Evolutionary conservation across 2,797 vertebrate genomes (phyloP).

Genomic region (Enoplosus armatus): DNA sequence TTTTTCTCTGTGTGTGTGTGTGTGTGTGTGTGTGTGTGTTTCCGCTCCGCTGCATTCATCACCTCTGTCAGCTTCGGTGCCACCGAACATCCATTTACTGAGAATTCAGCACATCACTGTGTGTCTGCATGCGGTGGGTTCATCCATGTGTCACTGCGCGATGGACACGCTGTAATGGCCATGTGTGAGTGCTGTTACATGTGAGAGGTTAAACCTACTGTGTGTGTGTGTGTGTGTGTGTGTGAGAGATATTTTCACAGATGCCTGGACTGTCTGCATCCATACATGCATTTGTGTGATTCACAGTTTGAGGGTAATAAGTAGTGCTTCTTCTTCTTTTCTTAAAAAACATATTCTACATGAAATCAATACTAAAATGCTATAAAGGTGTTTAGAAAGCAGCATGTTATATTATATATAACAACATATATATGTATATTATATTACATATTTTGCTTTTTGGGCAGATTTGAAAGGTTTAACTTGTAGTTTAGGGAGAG

Average conservation of each 20-base stretch:
- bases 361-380: not conserved
- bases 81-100: conserved; percentile 18
- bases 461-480: not conserved
- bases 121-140: not conserved
- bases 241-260: not conserved
- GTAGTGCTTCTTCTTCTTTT: not conserved
- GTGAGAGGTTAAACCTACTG: not conserved
- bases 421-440: no score
- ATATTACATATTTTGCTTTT: not conserved
- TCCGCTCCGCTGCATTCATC: conserved; percentile 22
- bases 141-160: not conserved
- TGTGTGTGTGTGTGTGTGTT: no score
- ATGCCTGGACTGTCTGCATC: not conserved
- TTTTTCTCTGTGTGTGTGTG: not conserved
- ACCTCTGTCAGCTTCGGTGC: conserved; percentile 3
- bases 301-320: not conserved
- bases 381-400: not conserved
- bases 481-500: not conserved
- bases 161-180: not conserved
- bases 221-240: not conserved
- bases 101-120: not conserved
- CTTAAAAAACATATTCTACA: no score
- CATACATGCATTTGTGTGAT: not conserved
- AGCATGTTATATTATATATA: no score
- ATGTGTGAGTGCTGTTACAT: not conserved